These are phyloP conservation scores for Theristicus caerulescens DNA, from an alignment of 2,113 vertebrate genomes.

Conservation along the genomic window DNA sequence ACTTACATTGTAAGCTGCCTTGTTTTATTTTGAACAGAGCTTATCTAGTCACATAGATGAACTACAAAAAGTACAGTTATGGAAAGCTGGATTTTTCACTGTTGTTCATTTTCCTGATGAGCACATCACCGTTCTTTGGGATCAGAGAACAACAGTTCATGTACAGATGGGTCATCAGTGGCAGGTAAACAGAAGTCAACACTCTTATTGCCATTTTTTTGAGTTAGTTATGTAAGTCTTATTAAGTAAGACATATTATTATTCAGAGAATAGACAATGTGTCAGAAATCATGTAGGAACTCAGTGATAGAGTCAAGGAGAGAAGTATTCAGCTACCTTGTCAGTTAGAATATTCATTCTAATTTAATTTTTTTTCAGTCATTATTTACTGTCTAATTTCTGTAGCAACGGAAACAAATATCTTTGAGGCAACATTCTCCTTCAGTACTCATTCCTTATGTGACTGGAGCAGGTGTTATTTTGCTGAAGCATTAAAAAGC, in stretches of 20 bases:
- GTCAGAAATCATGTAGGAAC: not conserved
- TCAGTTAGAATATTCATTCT: not conserved
- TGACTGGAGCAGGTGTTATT: not conserved
- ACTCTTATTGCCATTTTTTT: not conserved
- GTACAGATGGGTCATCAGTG: constrained; percentile 90
- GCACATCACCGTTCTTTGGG: constrained; percentile 90
- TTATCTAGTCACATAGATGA: constrained; percentile 82
- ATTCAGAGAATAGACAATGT: not conserved
- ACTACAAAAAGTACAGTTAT: constrained; percentile 80
- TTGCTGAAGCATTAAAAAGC: not conserved
- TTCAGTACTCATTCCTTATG: not conserved
- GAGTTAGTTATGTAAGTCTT: not conserved
- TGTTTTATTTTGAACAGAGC: constrained; percentile 75
- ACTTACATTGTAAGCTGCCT: not conserved
- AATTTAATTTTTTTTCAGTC: not conserved
- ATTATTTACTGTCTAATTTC: not conserved
- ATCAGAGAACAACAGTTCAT: constrained; percentile 92
- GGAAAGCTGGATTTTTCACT: constrained; percentile 90
- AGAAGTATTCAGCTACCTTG: not conserved
- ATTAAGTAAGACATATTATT: not conserved
- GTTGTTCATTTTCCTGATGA: constrained; percentile 86
- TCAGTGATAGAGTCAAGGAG: not conserved
- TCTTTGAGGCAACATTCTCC: not conserved
- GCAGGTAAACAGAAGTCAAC: constrained; percentile 78
- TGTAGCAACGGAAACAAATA: not conserved